Conservation (phyloP, 1,140 invertebrate genomes). For the Batillaria attramentaria region DNA sequence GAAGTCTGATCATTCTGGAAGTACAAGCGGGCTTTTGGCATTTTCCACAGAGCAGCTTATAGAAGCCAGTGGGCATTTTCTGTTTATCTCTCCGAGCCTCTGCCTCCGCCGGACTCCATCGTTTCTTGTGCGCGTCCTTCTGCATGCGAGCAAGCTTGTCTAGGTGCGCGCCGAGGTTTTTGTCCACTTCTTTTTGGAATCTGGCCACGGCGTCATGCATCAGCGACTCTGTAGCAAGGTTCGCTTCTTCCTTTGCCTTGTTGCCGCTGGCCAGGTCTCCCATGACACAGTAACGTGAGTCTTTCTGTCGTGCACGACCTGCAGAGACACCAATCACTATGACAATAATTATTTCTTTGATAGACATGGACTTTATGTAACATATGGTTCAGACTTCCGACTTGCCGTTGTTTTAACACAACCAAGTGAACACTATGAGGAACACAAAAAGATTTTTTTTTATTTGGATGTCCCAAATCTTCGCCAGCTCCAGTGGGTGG, state of each 20-base stretch:
- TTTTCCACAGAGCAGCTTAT: constrained; percentile 50
- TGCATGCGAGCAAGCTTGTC: constrained; percentile 41
- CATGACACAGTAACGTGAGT: constrained; percentile 50
- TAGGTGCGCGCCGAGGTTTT: constrained; percentile 19
- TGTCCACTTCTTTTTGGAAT: constrained; percentile 28
- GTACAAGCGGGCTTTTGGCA: constrained; percentile 52
- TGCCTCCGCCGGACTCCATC: constrained; percentile 31
- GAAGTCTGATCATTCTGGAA: constrained; percentile 49
- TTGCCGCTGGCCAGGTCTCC: constrained; percentile 34
- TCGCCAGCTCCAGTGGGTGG: not conserved
- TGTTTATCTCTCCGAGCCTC: constrained; percentile 31
- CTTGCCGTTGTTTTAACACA: not conserved
- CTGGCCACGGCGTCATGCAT: constrained; percentile 54
- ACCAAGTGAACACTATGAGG: not conserved
- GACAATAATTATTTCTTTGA: not conserved
- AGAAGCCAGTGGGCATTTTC: constrained; percentile 35
- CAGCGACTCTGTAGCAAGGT: constrained; percentile 54
- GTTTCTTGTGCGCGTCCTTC: constrained; percentile 33
- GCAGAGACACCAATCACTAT: not conserved
- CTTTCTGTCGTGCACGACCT: constrained; percentile 57
- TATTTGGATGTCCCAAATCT: not conserved
- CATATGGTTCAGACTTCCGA: not conserved
- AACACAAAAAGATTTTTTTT: not conserved
- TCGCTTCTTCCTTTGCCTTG: constrained; percentile 54
- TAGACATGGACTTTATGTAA: not conserved